phyloP scores from a whole-genome alignment of 2,113 vertebrate species.

The Raja brachyura region DNA sequence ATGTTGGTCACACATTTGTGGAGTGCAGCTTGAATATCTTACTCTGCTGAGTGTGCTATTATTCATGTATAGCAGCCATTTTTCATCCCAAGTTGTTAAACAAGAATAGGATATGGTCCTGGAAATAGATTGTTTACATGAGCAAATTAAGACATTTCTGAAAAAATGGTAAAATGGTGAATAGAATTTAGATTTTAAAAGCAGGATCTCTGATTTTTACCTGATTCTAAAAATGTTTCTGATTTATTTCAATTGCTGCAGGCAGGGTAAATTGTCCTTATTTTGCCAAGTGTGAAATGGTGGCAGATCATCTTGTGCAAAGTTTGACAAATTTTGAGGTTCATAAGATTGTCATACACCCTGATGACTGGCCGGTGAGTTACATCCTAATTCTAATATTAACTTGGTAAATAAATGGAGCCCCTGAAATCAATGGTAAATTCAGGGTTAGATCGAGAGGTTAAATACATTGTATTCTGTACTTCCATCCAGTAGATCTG shows the following conservation, averaged over 20 bases:
- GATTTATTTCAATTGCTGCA: constrained; percentile 43
- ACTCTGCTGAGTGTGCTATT: neutral
- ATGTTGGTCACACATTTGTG: neutral
- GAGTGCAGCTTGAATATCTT: neutral
- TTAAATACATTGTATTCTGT: neutral
- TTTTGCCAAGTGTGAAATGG: constrained; percentile 79
- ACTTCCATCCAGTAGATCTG: neutral
- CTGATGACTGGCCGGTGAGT: constrained; percentile 77
- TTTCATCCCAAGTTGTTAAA: neutral
- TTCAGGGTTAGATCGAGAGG: neutral
- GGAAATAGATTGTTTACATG: neutral
- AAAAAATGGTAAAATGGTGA: neutral
- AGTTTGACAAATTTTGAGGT: constrained; percentile 72
- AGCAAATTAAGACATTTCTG: no score
- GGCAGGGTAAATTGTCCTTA: constrained; percentile 75
- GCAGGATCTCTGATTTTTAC: neutral
- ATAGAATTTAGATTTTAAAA: neutral
- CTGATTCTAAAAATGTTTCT: neutral
- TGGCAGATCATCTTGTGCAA: constrained; percentile 71
- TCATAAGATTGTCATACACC: constrained; percentile 72
- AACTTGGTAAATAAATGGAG: neutral
- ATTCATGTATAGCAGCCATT: neutral
- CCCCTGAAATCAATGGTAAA: neutral
- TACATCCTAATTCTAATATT: neutral
- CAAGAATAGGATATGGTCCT: neutral